phyloP scores from a whole-genome alignment of 2,797 vertebrate genomes.

The Sphenodon punctatus region DNA sequence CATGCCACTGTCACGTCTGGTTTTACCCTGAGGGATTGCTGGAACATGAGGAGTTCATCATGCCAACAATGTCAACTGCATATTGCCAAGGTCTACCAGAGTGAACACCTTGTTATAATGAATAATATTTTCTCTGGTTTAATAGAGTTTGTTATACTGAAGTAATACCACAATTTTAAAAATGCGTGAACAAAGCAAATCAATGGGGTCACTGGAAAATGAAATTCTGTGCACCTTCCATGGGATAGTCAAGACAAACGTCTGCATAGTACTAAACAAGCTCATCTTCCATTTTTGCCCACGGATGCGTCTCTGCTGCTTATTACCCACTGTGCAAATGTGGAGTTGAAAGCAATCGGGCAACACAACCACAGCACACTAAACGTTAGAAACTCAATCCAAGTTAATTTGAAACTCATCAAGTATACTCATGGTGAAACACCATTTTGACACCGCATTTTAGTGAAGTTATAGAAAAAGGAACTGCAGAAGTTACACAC shows the following conservation, averaged over 20 bases:
- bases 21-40: no score
- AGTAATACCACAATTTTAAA: no score
- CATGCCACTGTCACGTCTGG: no score
- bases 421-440: neutral
- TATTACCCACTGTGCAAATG: neutral
- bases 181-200: neutral
- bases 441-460: neutral
- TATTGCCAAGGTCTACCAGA: no score
- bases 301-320: neutral
- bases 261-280: neutral
- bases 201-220: no score
- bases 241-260: fast-evolving
- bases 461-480: neutral
- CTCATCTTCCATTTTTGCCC: fast-evolving
- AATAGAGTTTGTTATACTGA: no score
- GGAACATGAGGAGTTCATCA: no score
- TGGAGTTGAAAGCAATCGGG: neutral
- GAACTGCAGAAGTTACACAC: constrained; percentile 9
- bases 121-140: no score
- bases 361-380: neutral
- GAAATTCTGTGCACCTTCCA: fast-evolving
- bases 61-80: no score
- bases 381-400: neutral
- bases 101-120: no score
- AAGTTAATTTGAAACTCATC: neutral